Evolutionary conservation across 2,113 vertebrate species (phyloP).

Genomic region (Corynorhinus townsendii): DNA sequence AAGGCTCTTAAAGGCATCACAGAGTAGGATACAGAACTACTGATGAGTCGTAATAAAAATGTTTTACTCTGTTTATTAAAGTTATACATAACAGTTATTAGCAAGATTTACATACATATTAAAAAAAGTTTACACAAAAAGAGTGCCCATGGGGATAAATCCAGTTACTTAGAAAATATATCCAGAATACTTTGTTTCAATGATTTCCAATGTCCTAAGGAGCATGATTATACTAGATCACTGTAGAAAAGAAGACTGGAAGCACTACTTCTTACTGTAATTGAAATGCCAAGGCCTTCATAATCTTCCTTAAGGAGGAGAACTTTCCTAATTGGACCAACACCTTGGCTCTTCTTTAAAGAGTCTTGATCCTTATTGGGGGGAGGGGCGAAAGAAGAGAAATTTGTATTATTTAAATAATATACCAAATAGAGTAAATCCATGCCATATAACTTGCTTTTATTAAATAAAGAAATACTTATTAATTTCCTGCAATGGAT

Average conservation of each 20-base stretch:
- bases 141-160: background rate
- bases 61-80: background rate
- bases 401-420: constrained; percentile 28
- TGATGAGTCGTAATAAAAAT: background rate
- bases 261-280: constrained; percentile 88
- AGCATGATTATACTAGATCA: background rate
- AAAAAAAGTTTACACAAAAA: background rate
- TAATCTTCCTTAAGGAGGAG: constrained; percentile 96
- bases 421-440: background rate
- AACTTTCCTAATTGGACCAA: constrained; percentile 97
- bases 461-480: constrained; percentile 27
- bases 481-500: background rate
- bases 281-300: constrained; percentile 98
- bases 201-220: background rate
- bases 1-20: background rate
- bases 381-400: background rate
- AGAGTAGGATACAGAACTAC: background rate
- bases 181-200: background rate
- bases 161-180: background rate
- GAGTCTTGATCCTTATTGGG: constrained; percentile 90
- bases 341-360: constrained; percentile 97
- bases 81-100: background rate
- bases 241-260: background rate
- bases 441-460: background rate
- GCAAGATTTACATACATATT: background rate